Evolutionary conservation across 2,888 invertebrate species (phyloP).

Genomic region (Cheilosia pagana): DNA sequence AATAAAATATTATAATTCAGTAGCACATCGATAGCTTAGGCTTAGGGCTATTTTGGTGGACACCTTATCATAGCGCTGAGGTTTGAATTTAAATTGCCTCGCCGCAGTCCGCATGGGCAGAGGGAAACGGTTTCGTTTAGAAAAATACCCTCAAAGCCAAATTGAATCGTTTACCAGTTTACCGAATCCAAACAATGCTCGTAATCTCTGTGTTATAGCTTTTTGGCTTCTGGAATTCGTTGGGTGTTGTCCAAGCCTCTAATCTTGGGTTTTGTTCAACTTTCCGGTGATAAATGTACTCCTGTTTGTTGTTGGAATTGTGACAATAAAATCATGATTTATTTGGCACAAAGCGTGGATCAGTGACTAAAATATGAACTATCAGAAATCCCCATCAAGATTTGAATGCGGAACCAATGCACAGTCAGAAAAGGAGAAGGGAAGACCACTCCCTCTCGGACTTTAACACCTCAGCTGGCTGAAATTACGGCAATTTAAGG

Average conservation of each 20-base stretch:
- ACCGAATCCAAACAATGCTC: conserved; percentile 54
- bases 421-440: neutral
- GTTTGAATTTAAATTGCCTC: conserved; percentile 49
- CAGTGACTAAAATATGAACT: conserved; percentile 28
- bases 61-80: conserved; percentile 41
- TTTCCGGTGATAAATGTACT: neutral
- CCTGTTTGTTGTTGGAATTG: conserved; percentile 18
- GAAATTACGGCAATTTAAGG: conserved; percentile 60
- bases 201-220: conserved; percentile 50
- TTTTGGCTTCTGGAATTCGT: conserved; percentile 60
- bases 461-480: conserved; percentile 55
- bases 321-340: conserved; percentile 61
- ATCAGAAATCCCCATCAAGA: neutral
- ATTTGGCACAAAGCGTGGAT: conserved; percentile 53
- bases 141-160: conserved; percentile 54
- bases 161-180: conserved; percentile 65
- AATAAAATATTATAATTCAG: conserved; percentile 45
- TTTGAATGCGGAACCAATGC: neutral
- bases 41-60: conserved; percentile 60
- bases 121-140: conserved; percentile 20
- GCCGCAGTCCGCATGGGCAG: neutral
- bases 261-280: neutral
- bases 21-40: conserved; percentile 60
- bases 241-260: neutral
- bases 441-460: conserved; percentile 1